Conservation (phyloP, 2,888 invertebrate species). For the Quadroppia sp. region DNA sequence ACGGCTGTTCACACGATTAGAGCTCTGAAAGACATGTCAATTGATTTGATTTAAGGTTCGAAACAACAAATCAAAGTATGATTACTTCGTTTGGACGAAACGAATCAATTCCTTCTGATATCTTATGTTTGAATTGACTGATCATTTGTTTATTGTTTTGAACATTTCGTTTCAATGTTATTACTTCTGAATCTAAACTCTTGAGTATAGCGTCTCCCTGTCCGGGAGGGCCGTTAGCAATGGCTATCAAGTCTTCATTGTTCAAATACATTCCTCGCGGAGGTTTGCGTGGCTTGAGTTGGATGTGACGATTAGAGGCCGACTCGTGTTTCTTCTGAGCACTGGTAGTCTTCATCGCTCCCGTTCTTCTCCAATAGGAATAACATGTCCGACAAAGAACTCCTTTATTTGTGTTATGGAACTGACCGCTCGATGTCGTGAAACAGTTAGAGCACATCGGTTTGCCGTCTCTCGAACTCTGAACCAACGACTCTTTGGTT, state of each 20-base stretch:
- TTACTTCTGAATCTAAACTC: conserved; percentile 87
- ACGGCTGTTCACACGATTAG: conserved; percentile 71
- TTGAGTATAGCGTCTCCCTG: conserved; percentile 79
- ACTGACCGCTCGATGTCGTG: conserved; percentile 39
- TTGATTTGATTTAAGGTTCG: conserved; percentile 20
- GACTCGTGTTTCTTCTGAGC: conserved; percentile 40
- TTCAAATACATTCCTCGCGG: conserved; percentile 96
- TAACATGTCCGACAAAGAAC: conserved; percentile 76
- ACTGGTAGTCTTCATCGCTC: conserved; percentile 58
- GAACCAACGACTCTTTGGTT: background rate
- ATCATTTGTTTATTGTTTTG: conserved; percentile 90
- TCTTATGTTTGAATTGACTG: conserved; percentile 77
- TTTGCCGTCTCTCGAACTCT: conserved; percentile 3
- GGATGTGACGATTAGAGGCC: conserved; percentile 47
- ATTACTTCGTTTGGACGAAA: conserved; percentile 50
- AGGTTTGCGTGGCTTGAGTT: conserved; percentile 66
- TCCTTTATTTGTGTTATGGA: conserved; percentile 58
- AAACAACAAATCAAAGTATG: background rate
- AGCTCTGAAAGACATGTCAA: conserved; percentile 48
- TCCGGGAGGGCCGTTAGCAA: conserved; percentile 71
- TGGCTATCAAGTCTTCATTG: conserved; percentile 89
- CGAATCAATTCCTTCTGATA: conserved; percentile 62
- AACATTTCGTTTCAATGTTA: conserved; percentile 92
- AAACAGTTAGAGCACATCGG: conserved; percentile 48
- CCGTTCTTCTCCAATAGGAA: conserved; percentile 81